phyloP scores from a whole-genome alignment of 2,113 vertebrate species.

The Cynoglossus semilaevis region DNA sequence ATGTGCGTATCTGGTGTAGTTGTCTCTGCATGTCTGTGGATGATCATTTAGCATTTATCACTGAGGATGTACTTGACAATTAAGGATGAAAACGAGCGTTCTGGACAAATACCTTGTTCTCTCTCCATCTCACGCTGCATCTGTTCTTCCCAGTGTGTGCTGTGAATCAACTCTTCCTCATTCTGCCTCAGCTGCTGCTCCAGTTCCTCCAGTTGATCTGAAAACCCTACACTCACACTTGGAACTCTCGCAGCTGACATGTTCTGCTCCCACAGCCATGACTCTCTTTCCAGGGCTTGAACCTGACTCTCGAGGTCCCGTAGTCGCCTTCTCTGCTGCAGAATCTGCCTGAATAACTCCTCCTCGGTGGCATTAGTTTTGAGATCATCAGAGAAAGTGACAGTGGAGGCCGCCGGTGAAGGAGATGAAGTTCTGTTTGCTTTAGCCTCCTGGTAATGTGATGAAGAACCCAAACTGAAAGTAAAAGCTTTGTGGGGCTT shows the following conservation, averaged over 20 bases:
- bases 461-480: constrained; percentile 74
- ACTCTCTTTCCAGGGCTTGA: constrained; percentile 72
- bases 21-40: constrained; percentile 71
- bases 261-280: constrained; percentile 64
- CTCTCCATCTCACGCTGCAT: constrained; percentile 78
- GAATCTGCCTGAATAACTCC: constrained; percentile 76
- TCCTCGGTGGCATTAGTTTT: constrained; percentile 70
- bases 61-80: too few relatives aligned
- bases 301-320: constrained; percentile 75
- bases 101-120: constrained; percentile 65
- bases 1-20: constrained; percentile 73
- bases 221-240: accelerated
- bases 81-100: background rate
- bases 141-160: constrained; percentile 80
- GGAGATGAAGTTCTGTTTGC: constrained; percentile 23
- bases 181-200: constrained; percentile 76
- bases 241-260: constrained; percentile 3
- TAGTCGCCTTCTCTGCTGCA: constrained; percentile 79
- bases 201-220: constrained; percentile 47
- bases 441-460: constrained; percentile 28
- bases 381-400: constrained; percentile 6
- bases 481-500: constrained; percentile 75
- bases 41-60: background rate
- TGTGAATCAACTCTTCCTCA: constrained; percentile 74
- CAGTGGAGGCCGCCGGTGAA: constrained; percentile 24